Conservation (phyloP, 2,113 vertebrate species). For the Sinocyclocheilus anophthalmus region DNA sequence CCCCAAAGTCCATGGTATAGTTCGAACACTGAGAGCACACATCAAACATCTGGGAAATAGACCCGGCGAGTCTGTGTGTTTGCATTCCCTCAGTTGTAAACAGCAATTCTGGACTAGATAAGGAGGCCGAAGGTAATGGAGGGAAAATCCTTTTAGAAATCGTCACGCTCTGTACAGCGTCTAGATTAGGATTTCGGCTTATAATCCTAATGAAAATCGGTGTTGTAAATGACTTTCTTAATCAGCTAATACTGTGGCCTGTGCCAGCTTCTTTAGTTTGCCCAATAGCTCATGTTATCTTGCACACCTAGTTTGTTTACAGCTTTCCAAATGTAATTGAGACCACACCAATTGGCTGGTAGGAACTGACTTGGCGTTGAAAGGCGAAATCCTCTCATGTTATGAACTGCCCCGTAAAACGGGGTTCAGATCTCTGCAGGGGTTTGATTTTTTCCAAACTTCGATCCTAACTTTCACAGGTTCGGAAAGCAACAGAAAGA, state of each 20-base stretch:
- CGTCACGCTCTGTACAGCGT: slow-evolving; percentile 42
- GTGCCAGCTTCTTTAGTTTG: slow-evolving; percentile 6
- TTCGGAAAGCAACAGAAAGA: not conserved
- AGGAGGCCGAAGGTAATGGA: slow-evolving; percentile 41
- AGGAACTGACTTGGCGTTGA: not conserved
- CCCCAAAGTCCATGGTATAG: too few relatives aligned
- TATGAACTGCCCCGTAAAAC: not conserved
- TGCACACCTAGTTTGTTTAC: slow-evolving; percentile 31
- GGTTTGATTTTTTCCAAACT: slow-evolving; percentile 27
- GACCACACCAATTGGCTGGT: slow-evolving; percentile 31
- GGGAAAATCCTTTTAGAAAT: slow-evolving; percentile 47
- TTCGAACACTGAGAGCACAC: too few relatives aligned
- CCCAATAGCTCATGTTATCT: slow-evolving; percentile 38
- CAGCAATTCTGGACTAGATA: slow-evolving; percentile 22
- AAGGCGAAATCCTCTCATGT: slow-evolving; percentile 3
- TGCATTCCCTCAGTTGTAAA: slow-evolving; percentile 25
- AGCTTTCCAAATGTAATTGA: slow-evolving; percentile 35
- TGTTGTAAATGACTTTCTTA: slow-evolving; percentile 48
- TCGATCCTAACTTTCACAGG: slow-evolving; percentile 26
- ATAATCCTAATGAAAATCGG: slow-evolving; percentile 44
- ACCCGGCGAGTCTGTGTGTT: not conserved
- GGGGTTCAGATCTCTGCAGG: not conserved
- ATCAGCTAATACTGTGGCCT: slow-evolving; percentile 43
- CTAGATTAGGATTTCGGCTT: slow-evolving; percentile 44
- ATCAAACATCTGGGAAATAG: not conserved